Conservation (phyloP, 2,888 invertebrate genomes). For the Volucella zonaria region DNA sequence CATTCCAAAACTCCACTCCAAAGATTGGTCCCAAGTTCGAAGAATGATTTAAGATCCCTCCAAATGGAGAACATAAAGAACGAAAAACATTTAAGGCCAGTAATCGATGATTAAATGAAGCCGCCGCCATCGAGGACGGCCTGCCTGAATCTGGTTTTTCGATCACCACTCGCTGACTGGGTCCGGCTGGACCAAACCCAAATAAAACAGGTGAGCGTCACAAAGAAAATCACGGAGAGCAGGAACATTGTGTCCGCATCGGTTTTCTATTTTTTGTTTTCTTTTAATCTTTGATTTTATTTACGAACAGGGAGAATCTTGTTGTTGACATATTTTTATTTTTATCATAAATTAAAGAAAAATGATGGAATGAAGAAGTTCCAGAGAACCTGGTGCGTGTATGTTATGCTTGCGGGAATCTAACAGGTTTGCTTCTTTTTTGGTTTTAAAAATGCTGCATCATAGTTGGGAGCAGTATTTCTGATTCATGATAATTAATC, state of each 20-base stretch:
- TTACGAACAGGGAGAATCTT: constrained; percentile 47
- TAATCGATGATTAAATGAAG: constrained; percentile 71
- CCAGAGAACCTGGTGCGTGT: constrained; percentile 26
- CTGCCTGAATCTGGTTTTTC: constrained; percentile 46
- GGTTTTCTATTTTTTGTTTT: constrained; percentile 7
- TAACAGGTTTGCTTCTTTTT: constrained; percentile 20
- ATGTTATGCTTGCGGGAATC: constrained; percentile 22
- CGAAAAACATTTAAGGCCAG: constrained; percentile 52
- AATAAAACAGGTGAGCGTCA: constrained; percentile 60
- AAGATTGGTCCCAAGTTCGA: constrained; percentile 4
- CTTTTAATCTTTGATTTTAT: constrained; percentile 8
- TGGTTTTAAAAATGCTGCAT: constrained; percentile 19
- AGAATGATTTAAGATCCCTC: constrained; percentile 61
- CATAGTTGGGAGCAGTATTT: constrained; percentile 33
- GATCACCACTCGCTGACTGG: constrained; percentile 2
- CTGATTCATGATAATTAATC: constrained; percentile 43
- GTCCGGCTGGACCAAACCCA: constrained; percentile 4
- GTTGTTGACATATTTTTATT: constrained; percentile 66
- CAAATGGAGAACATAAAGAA: constrained; percentile 70
- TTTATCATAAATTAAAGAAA: constrained; percentile 51
- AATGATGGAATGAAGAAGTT: constrained; percentile 25
- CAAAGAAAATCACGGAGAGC: constrained; percentile 44
- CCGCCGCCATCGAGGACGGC: constrained; percentile 36
- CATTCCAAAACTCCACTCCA: too few species aligned
- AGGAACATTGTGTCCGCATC: constrained; percentile 38